Evolutionary conservation across 2,888 invertebrate genomes (phyloP), one percentile per base, ranked within the genome.

Genomic region (Bombylius major): DNA sequence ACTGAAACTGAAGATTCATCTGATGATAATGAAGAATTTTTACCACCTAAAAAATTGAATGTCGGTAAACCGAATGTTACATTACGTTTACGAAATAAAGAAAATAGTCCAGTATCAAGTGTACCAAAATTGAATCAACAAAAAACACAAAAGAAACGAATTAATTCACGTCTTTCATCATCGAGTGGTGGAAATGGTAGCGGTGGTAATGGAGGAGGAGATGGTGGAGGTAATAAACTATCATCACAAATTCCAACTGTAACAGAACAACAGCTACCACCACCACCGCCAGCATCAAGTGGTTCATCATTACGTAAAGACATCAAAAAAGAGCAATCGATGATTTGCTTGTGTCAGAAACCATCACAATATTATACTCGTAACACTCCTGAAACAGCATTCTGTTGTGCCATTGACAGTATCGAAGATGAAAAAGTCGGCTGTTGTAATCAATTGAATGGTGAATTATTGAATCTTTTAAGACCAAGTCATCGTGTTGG

Each of bases 391-490:
- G 82, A 81, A 59, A 75, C 79, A 7, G 75, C 82, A 32, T 83
- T 82, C 71, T 55, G 89, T 69, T 84, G 83, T 64, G 89, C 88
- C 32, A 79, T 88, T 44, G 89, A 89, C 70, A 78, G 81, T 56
- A 82, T 89, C 54, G 87, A 86, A 62, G 84, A 82, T 13, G 79
- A 83, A 58, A 76, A 86, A 47, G 82, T 92, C 56, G 91, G 92
- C 1, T 94, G 93, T 70, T 87, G 86, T 62, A 89, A 89, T 71
- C 76, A 80, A 60, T 79, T 81, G 56, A 77, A 75, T 62, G 72
- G 72, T 51, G 77, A 75, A 47, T 76, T 78, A 49, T 77, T 79
- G 23, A 77, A 84, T 49, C 75, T 89, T 67, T 68, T 83, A 45
- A 77, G 89, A 31, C 83, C 87, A 8, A 87, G 88, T 34, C 80